Base-by-base conservation (phyloP, 2,888 invertebrate genomes). In the Nasonia oneida region DNA sequence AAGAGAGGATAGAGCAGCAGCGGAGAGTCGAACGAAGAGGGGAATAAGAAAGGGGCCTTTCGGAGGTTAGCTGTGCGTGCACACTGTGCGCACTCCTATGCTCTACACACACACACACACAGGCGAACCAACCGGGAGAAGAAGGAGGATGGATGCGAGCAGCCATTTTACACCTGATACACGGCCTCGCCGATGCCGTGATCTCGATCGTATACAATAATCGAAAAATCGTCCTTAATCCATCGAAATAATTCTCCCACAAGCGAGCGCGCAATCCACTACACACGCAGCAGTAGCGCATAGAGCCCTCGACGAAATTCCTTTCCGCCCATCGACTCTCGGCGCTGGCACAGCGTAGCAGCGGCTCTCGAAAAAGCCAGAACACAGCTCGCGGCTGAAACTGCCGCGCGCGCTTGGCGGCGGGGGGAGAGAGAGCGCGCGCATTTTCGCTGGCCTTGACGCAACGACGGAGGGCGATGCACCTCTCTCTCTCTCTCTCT, bases 391-490 rank as follows among this genome's bases (percentile, higher is more conserved):
- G 75, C 71, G 42, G 47, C 81, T 75, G 71, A 82, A 77, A 81
- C 73, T 78, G 77, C 73, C 81, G 76, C 76, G 53, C 39, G 15
- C 29, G 15, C 18, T 42, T 57, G 42, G 67, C 14, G 53, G 39
- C 50, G 53, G 37, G 80, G 57, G n/a, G 57, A 53, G 81, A 88
- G 87, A 86, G 88, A 88, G 61, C 3, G 82, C 75, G 82, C 86
- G 74, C 91, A 93, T 93, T 93, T 93, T 93, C 92, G 93, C 93
- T 93, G 93, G 93, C 93, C 93, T 93, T 93, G 93, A 93, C 93
- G 93, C 92, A 92, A 91, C 92, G 90, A 88, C 92, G 91, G 93
- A 93, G 93, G 93, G 93, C 93, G 93, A 93, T 93, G 93, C 93
- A 93, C 93, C 93, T 92, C 90, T 23, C 70, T 71, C 47, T 39